phyloP scores from a whole-genome alignment of 2,888 invertebrate genomes.

The Theretra japonica region DNA sequence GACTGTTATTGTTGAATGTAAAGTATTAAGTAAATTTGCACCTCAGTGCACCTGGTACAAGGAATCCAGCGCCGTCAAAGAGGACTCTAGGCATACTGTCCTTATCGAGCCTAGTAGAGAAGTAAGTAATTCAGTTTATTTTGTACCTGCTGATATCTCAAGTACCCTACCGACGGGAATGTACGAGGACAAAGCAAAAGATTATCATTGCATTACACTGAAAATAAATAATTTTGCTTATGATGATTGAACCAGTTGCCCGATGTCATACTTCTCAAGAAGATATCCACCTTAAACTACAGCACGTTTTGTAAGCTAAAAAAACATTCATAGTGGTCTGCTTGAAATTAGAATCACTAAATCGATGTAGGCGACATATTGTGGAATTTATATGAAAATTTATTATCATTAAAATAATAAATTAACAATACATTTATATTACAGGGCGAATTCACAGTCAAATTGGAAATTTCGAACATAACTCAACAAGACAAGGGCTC shows the following conservation, averaged over 20 bases:
- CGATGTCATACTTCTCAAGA: no score
- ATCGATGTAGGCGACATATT: no score
- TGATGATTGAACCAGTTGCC: no score
- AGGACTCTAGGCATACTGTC: constrained; percentile 90
- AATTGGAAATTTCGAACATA: constrained; percentile 94
- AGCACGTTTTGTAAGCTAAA: no score
- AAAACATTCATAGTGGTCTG: no score
- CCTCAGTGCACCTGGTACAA: constrained; percentile 98
- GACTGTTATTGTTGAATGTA: constrained; percentile 96
- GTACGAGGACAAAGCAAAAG: neutral
- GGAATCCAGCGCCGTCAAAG: constrained; percentile 90
- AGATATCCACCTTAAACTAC: no score
- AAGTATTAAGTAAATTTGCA: constrained; percentile 96
- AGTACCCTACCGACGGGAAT: no score
- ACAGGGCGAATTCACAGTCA: constrained; percentile 94
- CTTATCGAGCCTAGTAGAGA: constrained; percentile 92
- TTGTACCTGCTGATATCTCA: neutral
- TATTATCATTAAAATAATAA: no score
- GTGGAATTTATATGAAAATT: no score
- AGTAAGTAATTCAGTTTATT: constrained; percentile 71
- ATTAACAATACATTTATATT: constrained; percentile 36
- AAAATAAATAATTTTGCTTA: no score
- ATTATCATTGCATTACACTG: no score
- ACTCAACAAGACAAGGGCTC: constrained; percentile 92
- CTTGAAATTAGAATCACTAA: no score